A percentile compares a stretch with the other conserved stretches of the same genome.
phyloP scores from a whole-genome alignment of 2,888 invertebrate species.

The Heteropelma amictum region DNA sequence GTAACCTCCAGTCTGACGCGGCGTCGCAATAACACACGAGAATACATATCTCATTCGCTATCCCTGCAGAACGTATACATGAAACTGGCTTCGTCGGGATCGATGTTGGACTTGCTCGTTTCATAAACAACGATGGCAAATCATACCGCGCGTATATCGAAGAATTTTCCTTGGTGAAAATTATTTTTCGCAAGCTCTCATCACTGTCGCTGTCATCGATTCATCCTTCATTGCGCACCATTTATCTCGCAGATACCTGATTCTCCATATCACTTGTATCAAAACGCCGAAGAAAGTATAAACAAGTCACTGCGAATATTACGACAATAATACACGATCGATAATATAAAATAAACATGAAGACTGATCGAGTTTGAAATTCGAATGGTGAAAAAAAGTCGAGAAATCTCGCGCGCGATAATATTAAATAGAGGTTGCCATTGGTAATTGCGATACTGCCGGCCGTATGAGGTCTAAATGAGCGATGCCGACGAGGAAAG shows the following conservation, averaged over 20 bases:
- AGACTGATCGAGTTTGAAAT: no score
- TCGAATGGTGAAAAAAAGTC: background rate
- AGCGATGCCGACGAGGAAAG: slow-evolving; percentile 73
- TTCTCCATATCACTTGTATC: background rate
- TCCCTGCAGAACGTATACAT: background rate
- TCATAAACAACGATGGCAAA: background rate
- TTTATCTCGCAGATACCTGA: slow-evolving; percentile 12
- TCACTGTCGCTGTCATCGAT: background rate
- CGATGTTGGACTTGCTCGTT: slow-evolving; percentile 4
- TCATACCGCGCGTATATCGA: background rate
- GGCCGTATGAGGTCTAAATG: slow-evolving; percentile 69
- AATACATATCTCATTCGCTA: slow-evolving; percentile 10
- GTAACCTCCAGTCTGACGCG: background rate
- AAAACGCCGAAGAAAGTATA: slow-evolving; percentile 19
- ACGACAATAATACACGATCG: slow-evolving; percentile 8
- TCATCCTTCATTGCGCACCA: background rate
- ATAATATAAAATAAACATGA: background rate
- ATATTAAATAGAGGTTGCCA: background rate
- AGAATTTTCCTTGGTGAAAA: background rate
- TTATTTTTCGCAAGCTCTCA: background rate
- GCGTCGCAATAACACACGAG: background rate
- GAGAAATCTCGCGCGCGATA: background rate
- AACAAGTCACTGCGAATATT: background rate
- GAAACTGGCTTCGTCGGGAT: background rate
- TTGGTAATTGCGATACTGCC: slow-evolving; percentile 29